Conservation (phyloP, 2,888 invertebrate genomes). For the Lepidochrysops patricia region DNA sequence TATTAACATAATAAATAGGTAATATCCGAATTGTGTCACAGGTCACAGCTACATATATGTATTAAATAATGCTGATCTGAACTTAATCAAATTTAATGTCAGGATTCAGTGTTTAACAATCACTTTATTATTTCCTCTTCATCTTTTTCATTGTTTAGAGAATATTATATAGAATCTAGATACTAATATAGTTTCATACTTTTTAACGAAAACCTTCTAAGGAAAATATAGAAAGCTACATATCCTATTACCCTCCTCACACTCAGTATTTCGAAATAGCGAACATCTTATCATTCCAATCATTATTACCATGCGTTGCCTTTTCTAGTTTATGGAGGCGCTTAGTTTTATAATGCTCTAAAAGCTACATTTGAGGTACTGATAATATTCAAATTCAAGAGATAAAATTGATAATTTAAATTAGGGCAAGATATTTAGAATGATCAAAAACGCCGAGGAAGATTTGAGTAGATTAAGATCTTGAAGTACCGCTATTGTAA, state of each 20-base stretch:
- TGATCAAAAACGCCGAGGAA: not conserved
- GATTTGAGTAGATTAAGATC: not conserved
- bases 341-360: not conserved
- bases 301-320: not conserved
- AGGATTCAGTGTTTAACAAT: too few species aligned
- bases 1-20: not conserved
- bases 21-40: too few species aligned
- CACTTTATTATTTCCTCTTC: too few species aligned
- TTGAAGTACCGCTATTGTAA: not conserved
- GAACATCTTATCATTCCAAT: not conserved
- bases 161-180: too few species aligned
- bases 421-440: not conserved
- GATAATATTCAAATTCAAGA: not conserved
- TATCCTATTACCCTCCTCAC: too few species aligned
- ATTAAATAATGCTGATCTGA: too few species aligned
- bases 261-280: not conserved
- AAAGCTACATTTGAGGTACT: not conserved
- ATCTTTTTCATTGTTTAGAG: too few species aligned
- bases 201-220: too few species aligned
- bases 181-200: too few species aligned
- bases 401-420: not conserved
- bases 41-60: too few species aligned
- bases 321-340: not conserved
- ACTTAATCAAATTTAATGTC: too few species aligned
- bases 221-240: too few species aligned